These are phyloP conservation scores for Diplosoma virens DNA, from an alignment of 23 tunicate species.

Conservation along the genomic window DNA sequence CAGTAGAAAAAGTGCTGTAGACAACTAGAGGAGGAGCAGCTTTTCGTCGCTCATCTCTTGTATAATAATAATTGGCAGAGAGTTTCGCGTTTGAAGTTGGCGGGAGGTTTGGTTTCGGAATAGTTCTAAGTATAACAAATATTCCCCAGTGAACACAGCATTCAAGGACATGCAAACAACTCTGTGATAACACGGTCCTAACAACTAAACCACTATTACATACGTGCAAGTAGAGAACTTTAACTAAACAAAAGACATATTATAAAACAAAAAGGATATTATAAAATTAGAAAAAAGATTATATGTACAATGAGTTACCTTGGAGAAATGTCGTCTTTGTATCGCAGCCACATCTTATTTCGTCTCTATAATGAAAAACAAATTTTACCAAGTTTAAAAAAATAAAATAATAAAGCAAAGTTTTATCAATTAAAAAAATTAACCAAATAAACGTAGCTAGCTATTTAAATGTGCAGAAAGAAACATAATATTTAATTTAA, in stretches of 20 bases:
- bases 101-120: conserved; percentile 89
- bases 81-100: conserved; percentile 55
- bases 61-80: conserved; percentile 73
- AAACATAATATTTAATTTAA: too few relatives aligned
- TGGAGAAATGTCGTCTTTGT: conserved; percentile 83
- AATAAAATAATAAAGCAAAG: neutral
- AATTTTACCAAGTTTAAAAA: neutral
- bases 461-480: too few relatives aligned
- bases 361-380: conserved; percentile 49
- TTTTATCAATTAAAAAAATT: neutral
- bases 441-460: too few relatives aligned
- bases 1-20: conserved; percentile 4
- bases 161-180: too few relatives aligned
- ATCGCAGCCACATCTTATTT: conserved; percentile 86
- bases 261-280: too few relatives aligned
- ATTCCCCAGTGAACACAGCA: too few relatives aligned
- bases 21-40: conserved; percentile 54
- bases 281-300: neutral
- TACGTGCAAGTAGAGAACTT: too few relatives aligned
- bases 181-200: too few relatives aligned
- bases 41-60: conserved; percentile 75
- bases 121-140: conserved; percentile 54
- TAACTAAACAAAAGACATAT: too few relatives aligned
- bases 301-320: conserved; percentile 29
- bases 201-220: too few relatives aligned